Evolutionary conservation across 2,113 vertebrate species (phyloP).

Genomic region (Buteo buteo): DNA sequence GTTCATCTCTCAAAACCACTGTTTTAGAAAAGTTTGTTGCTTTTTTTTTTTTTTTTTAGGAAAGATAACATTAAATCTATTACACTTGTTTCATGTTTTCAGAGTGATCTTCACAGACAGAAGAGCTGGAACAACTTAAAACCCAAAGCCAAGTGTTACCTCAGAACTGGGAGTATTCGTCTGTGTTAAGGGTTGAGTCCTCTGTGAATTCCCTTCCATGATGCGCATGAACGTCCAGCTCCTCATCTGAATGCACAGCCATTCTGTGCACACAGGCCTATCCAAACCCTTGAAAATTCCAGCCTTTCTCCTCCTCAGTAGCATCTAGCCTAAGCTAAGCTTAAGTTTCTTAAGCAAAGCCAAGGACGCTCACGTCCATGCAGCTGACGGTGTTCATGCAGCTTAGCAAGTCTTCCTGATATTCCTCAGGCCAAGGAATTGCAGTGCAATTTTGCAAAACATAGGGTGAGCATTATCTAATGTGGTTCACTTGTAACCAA

Average conservation of each 20-base stretch:
- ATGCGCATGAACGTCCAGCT: too few relatives aligned
- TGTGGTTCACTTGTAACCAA: neutral
- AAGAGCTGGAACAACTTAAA: neutral
- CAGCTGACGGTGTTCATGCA: neutral
- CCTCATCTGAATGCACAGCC: neutral
- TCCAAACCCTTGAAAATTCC: neutral
- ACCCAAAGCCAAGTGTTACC: neutral
- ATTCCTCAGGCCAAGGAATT: neutral
- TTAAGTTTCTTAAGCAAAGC: neutral
- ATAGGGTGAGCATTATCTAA: rapidly evolving
- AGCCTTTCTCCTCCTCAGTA: neutral
- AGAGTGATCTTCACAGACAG: neutral
- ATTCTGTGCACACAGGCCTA: neutral
- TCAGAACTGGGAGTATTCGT: neutral
- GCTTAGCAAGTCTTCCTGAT: neutral
- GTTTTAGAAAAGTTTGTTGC: neutral
- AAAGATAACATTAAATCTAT: neutral
- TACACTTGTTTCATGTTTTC: neutral
- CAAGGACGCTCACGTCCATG: neutral
- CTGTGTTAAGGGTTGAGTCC: neutral
- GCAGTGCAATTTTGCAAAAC: neutral
- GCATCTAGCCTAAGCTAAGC: neutral
- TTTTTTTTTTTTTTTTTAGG: neutral
- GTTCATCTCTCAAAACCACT: neutral
- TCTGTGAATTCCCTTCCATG: neutral